Percentiles rank a stretch among this genome's conserved stretches.
phyloP scores from a whole-genome alignment of 1,140 invertebrate species.

The Monochamus saltuarius region DNA sequence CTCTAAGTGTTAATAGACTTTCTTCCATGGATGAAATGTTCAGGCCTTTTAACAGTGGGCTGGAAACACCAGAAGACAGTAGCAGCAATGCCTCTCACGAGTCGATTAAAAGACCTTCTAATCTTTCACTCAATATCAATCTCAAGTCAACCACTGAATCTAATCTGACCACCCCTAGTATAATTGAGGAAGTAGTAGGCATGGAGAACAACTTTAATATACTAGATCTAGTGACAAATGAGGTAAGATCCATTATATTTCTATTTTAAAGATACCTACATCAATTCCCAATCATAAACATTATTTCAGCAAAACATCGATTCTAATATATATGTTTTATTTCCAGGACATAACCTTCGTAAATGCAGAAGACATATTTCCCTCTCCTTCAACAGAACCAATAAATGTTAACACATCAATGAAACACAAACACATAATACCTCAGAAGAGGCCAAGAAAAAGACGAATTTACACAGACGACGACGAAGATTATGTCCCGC shows the following conservation, averaged over 20 bases:
- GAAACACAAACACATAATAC: constrained; percentile 10
- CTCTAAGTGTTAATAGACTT: constrained; percentile 21
- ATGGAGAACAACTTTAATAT: constrained; percentile 41
- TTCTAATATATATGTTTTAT: constrained; percentile 1
- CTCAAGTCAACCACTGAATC: background rate
- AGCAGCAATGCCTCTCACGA: constrained; percentile 13
- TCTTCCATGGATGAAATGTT: background rate
- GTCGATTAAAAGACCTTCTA: constrained; percentile 6
- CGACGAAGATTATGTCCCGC: constrained; percentile 46
- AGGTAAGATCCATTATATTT: constrained; percentile 25
- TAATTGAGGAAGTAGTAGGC: constrained; percentile 40
- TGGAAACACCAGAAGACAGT: constrained; percentile 26
- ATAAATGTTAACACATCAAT: constrained; percentile 13
- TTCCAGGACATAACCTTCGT: constrained; percentile 28
- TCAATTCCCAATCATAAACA: background rate
- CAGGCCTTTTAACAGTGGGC: background rate
- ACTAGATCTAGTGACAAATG: constrained; percentile 36
- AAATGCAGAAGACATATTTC: constrained; percentile 19
- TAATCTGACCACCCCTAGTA: constrained; percentile 40
- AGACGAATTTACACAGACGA: constrained; percentile 18
- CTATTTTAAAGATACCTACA: background rate
- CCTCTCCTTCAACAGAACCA: no score
- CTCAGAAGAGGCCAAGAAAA: constrained; percentile 2
- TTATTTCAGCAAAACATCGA: background rate
- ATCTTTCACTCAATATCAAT: constrained; percentile 21